Evolutionary conservation across 2,113 vertebrate species (phyloP).

Genomic region (Capreolus pygargus): DNA sequence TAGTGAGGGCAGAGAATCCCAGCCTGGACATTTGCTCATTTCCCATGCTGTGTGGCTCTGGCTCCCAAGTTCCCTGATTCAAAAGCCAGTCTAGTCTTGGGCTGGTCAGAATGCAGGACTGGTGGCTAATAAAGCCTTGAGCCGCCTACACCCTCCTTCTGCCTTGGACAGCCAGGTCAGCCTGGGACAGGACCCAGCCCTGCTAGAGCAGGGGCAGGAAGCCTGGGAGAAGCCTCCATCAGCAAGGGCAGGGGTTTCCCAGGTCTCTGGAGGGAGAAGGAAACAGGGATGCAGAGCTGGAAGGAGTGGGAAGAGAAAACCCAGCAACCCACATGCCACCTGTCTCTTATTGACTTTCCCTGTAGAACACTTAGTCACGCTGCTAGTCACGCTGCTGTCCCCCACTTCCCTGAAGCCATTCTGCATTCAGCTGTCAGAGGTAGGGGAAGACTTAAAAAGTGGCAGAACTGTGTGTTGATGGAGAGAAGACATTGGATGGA

Average conservation of each 20-base stretch:
- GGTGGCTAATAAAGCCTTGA: background rate
- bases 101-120: background rate
- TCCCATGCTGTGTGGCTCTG: background rate
- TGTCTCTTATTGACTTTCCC: conserved; percentile 28
- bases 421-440: background rate
- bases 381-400: conserved; percentile 37
- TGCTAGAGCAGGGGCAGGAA: background rate
- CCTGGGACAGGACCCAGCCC: background rate
- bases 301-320: conserved; percentile 36
- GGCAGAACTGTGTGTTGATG: background rate
- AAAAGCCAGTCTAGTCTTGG: background rate
- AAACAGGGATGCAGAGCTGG: background rate
- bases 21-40: background rate
- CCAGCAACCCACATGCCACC: conserved; percentile 15
- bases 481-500: background rate
- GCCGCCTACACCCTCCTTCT: background rate
- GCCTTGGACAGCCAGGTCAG: background rate
- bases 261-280: background rate
- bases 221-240: background rate
- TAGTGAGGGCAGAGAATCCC: background rate
- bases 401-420: background rate
- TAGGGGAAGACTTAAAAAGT: background rate
- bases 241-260: background rate
- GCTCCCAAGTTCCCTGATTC: background rate
- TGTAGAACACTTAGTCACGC: conserved; percentile 53